Base-by-base conservation (phyloP, 2,113 vertebrate species). In the Trogon surrucura region DNA sequence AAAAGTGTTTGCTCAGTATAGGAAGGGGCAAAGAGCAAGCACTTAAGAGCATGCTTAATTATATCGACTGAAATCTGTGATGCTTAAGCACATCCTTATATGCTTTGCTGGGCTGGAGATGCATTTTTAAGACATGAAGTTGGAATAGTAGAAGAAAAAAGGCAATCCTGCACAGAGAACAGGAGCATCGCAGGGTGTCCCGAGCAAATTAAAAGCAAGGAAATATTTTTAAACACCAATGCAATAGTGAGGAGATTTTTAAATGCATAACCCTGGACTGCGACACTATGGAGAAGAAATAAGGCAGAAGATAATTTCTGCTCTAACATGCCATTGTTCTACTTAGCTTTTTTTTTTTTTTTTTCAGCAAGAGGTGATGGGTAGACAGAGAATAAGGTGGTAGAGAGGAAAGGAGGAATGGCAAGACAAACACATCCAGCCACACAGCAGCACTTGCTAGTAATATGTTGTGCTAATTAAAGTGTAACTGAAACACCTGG, bases 161-260 rank as follows among this genome's bases (percentile, higher is more conserved):
- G 36, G 17, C 41, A 80, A 38, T 16, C 34, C 34, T 78, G 47
- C 22, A 64, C 5, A 72, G 48, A 58, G 67, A 74, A 62, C 16
- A 48, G 10, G 34, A 79, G 26, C 20, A 6, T 15, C 80, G 82
- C 29, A 67, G 44, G 5, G 53, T 56, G 32, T 78, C 51, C 10
- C 11, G 29, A 82, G n/a, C 16, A 93, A 81, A 90, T 61, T 45
- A 71, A 71, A 94, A 61, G 26, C 13, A 60, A 86, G 23, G 19
- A 88, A 78, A 14, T 30, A 25, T 73, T 91, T 94, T 80, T 18
- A 73, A 95, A 95, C 94, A n/a, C 25, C 30, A 73, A 2, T n/a
- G 22, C 8, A 56, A n/a, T 8, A 69, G n/a, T 27, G 72, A 57
- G 32, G 44, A 54, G 45, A 30, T 45, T 93, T 72, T 61, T 6